These are phyloP conservation scores for fruit fly (Drosophila melanogaster) DNA, from an alignment of 1,140 invertebrate species.

Conservation along the genomic window DNA sequence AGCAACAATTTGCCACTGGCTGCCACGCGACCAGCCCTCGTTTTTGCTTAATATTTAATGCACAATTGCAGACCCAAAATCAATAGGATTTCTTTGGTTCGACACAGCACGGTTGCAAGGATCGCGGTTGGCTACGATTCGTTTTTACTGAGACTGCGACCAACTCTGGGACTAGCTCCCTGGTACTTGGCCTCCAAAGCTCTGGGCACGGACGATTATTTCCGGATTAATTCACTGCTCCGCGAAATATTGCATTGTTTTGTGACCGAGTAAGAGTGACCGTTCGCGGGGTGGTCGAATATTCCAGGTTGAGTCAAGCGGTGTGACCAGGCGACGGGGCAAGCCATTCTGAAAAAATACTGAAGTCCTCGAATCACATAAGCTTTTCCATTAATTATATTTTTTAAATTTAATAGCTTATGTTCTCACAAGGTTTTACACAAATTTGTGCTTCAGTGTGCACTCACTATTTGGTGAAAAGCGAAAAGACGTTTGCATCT, in stretches of 20 bases:
- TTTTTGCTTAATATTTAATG: slow-evolving; percentile 56
- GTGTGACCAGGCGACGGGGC: slow-evolving; percentile 1
- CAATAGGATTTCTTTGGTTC: slow-evolving; percentile 51
- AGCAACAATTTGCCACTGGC: slow-evolving; percentile 62
- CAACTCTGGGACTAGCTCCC: slow-evolving; percentile 6
- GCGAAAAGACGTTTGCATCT: too few relatives aligned
- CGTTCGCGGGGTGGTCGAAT: background rate
- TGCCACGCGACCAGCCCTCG: slow-evolving; percentile 38
- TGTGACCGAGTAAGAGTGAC: slow-evolving; percentile 20
- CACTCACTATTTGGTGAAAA: too few relatives aligned
- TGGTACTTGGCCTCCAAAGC: slow-evolving; percentile 27
- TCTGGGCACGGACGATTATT: slow-evolving; percentile 14
- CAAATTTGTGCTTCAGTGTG: too few relatives aligned
- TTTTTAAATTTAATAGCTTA: too few relatives aligned
- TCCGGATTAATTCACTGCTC: slow-evolving; percentile 46
- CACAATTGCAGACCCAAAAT: slow-evolving; percentile 68
- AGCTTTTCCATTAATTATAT: background rate
- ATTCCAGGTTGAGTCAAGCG: background rate
- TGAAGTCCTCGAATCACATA: background rate
- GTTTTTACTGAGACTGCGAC: background rate
- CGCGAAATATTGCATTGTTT: slow-evolving; percentile 45
- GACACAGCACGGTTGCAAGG: background rate
- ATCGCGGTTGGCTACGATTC: slow-evolving; percentile 2
- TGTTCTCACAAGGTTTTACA: too few relatives aligned
- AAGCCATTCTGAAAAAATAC: background rate